A percentile compares a stretch with the other conserved stretches of the same genome.
phyloP scores from a whole-genome alignment of 2,113 vertebrate genomes.

The Datnioides undecimradiatus region DNA sequence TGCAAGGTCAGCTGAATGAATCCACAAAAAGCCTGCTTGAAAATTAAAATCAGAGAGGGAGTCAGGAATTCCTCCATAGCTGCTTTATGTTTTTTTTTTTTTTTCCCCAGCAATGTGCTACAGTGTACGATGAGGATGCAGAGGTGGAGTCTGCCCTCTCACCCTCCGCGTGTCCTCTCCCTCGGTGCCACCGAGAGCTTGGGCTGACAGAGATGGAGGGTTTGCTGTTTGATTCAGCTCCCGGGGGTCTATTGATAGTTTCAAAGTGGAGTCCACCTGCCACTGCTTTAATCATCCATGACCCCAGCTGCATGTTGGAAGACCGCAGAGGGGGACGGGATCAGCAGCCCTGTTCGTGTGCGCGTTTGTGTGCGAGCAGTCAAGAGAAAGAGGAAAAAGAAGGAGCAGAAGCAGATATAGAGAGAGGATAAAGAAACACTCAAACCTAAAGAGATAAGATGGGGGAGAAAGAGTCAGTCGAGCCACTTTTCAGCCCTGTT shows the following conservation, averaged over 20 bases:
- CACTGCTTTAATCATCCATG: slow-evolving; percentile 84
- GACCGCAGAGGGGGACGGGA: slow-evolving; percentile 47
- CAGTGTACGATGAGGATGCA: slow-evolving; percentile 11
- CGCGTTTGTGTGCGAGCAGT: slow-evolving; percentile 41
- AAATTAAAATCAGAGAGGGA: slow-evolving; percentile 72
- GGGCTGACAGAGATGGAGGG: slow-evolving; percentile 72
- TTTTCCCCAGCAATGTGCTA: slow-evolving; percentile 11
- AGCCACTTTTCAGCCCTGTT: slow-evolving; percentile 8
- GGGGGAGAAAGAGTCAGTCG: not conserved
- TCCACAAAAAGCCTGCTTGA: slow-evolving; percentile 64
- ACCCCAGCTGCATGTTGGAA: slow-evolving; percentile 70
- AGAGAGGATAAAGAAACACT: slow-evolving; percentile 47
- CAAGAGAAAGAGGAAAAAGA: slow-evolving; percentile 33
- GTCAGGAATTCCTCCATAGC: slow-evolving; percentile 53
- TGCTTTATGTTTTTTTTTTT: not conserved
- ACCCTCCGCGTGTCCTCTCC: slow-evolving; percentile 55
- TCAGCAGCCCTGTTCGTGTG: slow-evolving; percentile 25
- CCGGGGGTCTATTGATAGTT: slow-evolving; percentile 79
- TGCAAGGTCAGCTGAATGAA: slow-evolving; percentile 64
- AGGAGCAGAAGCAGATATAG: slow-evolving; percentile 17
- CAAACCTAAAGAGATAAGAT: slow-evolving; percentile 33
- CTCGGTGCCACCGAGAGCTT: slow-evolving; percentile 50
- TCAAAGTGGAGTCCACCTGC: slow-evolving; percentile 84
- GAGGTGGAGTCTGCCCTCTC: slow-evolving; percentile 67
- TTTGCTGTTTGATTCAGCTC: slow-evolving; percentile 78